Percentiles rank a stretch among this genome's conserved stretches.
These are phyloP conservation scores for Meganola albula DNA, from an alignment of 2,888 invertebrate species.

Conservation along the genomic window DNA sequence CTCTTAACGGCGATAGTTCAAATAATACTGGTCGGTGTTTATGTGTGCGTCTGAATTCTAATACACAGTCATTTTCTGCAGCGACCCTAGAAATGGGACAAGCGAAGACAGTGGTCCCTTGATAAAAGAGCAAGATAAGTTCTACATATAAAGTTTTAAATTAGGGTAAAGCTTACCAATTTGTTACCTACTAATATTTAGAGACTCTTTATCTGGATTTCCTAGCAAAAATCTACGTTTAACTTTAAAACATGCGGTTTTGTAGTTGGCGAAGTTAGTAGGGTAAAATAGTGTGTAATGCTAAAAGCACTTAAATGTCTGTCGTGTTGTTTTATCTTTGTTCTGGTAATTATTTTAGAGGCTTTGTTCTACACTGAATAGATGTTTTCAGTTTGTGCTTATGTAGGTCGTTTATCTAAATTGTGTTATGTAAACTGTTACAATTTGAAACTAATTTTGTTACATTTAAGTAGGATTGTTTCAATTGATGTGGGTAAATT, in stretches of 20 bases:
- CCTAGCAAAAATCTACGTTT: too few relatives aligned
- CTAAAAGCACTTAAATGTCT: constrained; percentile 22
- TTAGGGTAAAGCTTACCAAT: too few relatives aligned
- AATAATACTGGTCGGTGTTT: constrained; percentile 13
- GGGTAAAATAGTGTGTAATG: constrained; percentile 33
- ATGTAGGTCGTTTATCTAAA: constrained; percentile 23
- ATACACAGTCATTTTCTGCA: constrained; percentile 50
- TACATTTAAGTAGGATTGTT: constrained; percentile 12
- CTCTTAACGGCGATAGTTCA: constrained; percentile 14
- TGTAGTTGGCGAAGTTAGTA: too few relatives aligned
- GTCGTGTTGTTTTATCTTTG: constrained; percentile 37
- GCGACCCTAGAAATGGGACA: constrained; percentile 33
- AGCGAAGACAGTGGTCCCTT: constrained; percentile 40
- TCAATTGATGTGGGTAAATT: too few relatives aligned
- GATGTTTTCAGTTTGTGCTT: constrained; percentile 13
- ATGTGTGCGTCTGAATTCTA: constrained; percentile 38
- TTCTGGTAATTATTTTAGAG: constrained; percentile 37
- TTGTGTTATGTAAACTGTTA: constrained; percentile 21
- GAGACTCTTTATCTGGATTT: too few relatives aligned
- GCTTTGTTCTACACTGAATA: constrained; percentile 20
- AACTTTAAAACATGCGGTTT: too few relatives aligned
- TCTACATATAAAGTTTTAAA: constrained; percentile 57
- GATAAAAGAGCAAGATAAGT: constrained; percentile 49
- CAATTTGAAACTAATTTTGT: constrained; percentile 17
- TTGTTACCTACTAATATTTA: too few relatives aligned